phyloP scores from a whole-genome alignment of 2,113 vertebrate species.

The Datnioides undecimradiatus region DNA sequence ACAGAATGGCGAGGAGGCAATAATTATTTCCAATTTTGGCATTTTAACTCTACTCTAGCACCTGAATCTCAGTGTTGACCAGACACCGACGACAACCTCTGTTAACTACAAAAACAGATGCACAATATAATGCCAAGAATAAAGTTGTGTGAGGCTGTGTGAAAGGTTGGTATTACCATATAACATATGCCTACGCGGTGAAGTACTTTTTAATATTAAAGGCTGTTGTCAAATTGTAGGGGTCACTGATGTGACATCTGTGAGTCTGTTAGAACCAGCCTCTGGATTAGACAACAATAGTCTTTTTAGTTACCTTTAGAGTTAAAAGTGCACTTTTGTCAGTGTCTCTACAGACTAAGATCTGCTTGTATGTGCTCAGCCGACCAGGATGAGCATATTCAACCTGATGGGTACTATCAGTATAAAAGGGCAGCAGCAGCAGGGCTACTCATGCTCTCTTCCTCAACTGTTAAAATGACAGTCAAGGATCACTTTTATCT shows the following conservation, averaged over 20 bases:
- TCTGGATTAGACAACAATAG: no score
- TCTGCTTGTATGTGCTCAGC: constrained; percentile 11
- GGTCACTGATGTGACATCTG: not conserved
- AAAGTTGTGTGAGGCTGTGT: not conserved
- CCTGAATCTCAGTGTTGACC: not conserved
- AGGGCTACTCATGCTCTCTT: constrained; percentile 7
- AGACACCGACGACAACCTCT: not conserved
- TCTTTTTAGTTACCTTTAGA: no score
- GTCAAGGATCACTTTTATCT: constrained; percentile 50
- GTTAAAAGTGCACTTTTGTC: not conserved
- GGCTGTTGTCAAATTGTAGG: no score
- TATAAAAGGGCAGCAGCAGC: constrained; percentile 23
- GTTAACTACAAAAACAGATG: not conserved
- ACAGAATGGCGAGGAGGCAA: not conserved
- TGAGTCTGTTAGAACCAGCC: not conserved
- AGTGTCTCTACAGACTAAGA: not conserved
- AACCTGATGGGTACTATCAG: constrained; percentile 17
- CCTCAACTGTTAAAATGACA: constrained; percentile 24
- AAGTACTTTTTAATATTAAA: no score
- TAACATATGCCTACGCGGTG: no score
- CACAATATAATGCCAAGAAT: not conserved
- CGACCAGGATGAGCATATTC: constrained; percentile 14
- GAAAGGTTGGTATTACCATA: not conserved
- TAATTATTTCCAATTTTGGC: not conserved
- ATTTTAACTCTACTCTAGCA: not conserved